A percentile compares a stretch with the other conserved stretches of the same genome.
Conservation (phyloP, 2,888 invertebrate species). For the Chloroclysta siterata region DNA sequence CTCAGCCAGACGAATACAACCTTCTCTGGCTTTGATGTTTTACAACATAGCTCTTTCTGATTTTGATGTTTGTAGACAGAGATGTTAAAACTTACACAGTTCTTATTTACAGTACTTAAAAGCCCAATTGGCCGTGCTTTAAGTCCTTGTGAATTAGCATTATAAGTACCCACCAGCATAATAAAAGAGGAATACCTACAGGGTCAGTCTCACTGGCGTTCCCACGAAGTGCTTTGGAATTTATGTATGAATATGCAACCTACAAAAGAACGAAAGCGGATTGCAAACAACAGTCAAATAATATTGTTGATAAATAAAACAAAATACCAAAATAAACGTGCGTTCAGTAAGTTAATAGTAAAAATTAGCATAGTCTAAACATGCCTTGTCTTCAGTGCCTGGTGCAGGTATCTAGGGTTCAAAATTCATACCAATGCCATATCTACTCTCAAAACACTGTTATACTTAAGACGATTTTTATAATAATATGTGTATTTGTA, state of each 20-base stretch:
- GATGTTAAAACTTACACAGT: not conserved
- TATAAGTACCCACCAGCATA: slow-evolving; percentile 39
- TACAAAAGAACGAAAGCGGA: slow-evolving; percentile 86
- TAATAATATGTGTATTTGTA: not conserved
- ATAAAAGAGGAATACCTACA: slow-evolving; percentile 87
- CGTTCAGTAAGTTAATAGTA: slow-evolving; percentile 32
- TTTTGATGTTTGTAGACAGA: not conserved
- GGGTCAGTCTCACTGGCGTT: slow-evolving; percentile 87
- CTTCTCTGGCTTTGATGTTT: not conserved
- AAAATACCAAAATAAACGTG: slow-evolving; percentile 43
- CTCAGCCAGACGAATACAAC: no score
- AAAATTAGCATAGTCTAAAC: slow-evolving; percentile 52
- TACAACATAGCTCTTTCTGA: not conserved
- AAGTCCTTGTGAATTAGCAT: slow-evolving; percentile 27
- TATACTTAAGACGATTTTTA: not conserved
- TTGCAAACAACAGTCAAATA: slow-evolving; percentile 76
- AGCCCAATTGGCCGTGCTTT: not conserved
- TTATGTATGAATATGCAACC: slow-evolving; percentile 86
- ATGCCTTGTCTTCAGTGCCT: slow-evolving; percentile 35
- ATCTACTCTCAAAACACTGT: not conserved
- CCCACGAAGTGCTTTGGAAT: slow-evolving; percentile 73
- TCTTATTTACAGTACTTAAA: not conserved
- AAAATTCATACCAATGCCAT: slow-evolving; percentile 7
- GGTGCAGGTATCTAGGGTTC: slow-evolving; percentile 7
- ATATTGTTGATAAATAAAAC: slow-evolving; percentile 48